Percentiles rank a stretch among this genome's conserved stretches.
These are phyloP conservation scores for Littorina saxatilis DNA, from an alignment of 1,140 invertebrate genomes.

Conservation along the genomic window DNA sequence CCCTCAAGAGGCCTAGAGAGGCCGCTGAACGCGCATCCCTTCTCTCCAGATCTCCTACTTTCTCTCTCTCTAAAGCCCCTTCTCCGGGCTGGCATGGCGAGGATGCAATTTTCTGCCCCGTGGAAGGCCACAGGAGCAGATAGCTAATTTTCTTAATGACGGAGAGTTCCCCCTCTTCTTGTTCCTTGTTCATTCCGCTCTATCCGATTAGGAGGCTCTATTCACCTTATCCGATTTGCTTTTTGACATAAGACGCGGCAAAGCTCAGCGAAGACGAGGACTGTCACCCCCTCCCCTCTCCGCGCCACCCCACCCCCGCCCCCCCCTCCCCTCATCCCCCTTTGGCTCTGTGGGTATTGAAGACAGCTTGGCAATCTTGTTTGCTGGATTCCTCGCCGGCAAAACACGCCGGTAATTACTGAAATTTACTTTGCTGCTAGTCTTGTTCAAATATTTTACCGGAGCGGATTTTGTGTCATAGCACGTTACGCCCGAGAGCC, in stretches of 20 bases:
- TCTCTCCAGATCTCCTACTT: not conserved
- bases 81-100: not conserved
- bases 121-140: slow-evolving; percentile 1
- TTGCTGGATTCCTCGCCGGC: slow-evolving; percentile 26
- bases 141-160: slow-evolving; percentile 41
- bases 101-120: not conserved
- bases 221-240: slow-evolving; percentile 34
- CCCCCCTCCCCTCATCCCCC: not conserved
- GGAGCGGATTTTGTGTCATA: not conserved
- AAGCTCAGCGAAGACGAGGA: not conserved
- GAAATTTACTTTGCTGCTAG: slow-evolving; percentile 29
- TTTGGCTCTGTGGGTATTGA: not conserved
- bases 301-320: not conserved
- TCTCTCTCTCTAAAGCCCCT: not conserved
- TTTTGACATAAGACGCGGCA: slow-evolving; percentile 30
- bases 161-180: slow-evolving; percentile 16
- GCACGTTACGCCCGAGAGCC: not conserved
- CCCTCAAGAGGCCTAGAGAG: slow-evolving; percentile 6
- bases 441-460: slow-evolving; percentile 23
- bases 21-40: not conserved
- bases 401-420: slow-evolving; percentile 35
- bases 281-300: not conserved
- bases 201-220: slow-evolving; percentile 33
- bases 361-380: slow-evolving; percentile 10
- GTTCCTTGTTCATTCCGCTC: slow-evolving; percentile 6